A percentile compares a stretch with the other conserved stretches of the same genome.
Conservation (phyloP, 2,888 invertebrate species). For the Dorcus parallelipipedus region DNA sequence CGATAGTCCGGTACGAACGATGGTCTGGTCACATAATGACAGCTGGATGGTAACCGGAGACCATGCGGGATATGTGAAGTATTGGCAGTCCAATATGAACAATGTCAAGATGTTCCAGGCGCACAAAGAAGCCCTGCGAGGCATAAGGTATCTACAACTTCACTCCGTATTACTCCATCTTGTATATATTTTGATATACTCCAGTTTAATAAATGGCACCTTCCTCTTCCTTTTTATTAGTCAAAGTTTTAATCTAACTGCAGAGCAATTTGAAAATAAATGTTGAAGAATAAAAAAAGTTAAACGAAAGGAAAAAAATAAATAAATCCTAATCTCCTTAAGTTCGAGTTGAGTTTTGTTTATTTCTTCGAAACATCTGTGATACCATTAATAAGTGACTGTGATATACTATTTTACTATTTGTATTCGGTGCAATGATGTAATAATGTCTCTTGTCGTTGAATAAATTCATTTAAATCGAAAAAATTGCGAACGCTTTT, state of each 20-base stretch:
- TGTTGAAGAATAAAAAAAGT: conserved; percentile 1
- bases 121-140: conserved; percentile 98
- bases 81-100: conserved; percentile 99
- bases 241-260: conserved; percentile 8
- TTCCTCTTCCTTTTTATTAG: conserved; percentile 36
- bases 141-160: conserved; percentile 80
- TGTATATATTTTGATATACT: conserved; percentile 39
- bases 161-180: conserved; percentile 44
- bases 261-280: background rate
- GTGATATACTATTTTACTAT: conserved; percentile 33
- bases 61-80: conserved; percentile 97
- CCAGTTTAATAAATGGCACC: conserved; percentile 45
- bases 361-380: conserved; percentile 17
- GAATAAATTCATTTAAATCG: conserved; percentile 44
- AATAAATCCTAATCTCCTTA: background rate
- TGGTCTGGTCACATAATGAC: conserved; percentile 99
- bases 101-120: conserved; percentile 99
- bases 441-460: conserved; percentile 36
- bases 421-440: conserved; percentile 36
- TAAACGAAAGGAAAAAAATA: conserved; percentile 1
- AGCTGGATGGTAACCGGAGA: conserved; percentile 99
- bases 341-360: conserved; percentile 7
- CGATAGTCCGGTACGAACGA: conserved; percentile 96
- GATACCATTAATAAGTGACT: conserved; percentile 22
- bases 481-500: conserved; percentile 35